A percentile compares a stretch with the other conserved stretches of the same genome.
Evolutionary conservation across 1,140 invertebrate genomes (phyloP).

Genomic region (Leptinotarsa undecemlineata): DNA sequence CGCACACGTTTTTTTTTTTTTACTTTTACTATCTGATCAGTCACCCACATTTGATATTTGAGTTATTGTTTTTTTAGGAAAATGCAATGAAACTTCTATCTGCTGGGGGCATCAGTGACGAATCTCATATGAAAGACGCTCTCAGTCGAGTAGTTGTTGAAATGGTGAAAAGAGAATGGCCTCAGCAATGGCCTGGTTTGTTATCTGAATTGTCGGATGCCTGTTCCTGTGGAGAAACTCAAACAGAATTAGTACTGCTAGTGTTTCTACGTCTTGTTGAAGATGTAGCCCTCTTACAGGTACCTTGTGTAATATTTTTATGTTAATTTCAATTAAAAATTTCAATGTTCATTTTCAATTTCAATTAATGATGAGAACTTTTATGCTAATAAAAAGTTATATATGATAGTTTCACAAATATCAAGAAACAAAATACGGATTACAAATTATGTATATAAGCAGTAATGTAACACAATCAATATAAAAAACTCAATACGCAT

Average conservation of each 20-base stretch:
- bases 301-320: slow-evolving; percentile 39
- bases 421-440: no score
- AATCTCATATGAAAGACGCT: slow-evolving; percentile 81
- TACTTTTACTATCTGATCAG: no score
- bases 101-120: slow-evolving; percentile 68
- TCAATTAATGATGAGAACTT: no score
- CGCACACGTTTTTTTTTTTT: no score
- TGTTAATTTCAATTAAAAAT: no score
- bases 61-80: slow-evolving; percentile 59
- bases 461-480: no score
- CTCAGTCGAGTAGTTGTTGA: slow-evolving; percentile 87
- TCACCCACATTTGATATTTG: no score
- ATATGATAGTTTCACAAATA: no score
- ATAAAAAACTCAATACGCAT: no score
- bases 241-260: slow-evolving; percentile 85
- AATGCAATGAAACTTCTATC: slow-evolving; percentile 82
- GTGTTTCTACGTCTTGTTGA: slow-evolving; percentile 86
- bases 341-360: no score
- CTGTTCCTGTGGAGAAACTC: slow-evolving; percentile 76
- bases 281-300: slow-evolving; percentile 83
- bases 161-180: slow-evolving; percentile 95
- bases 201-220: slow-evolving; percentile 78
- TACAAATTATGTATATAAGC: no score
- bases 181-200: slow-evolving; percentile 89
- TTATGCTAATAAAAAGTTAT: no score